Conservation (phyloP, 2,797 vertebrate species). For the Tarsius wallacei region DNA sequence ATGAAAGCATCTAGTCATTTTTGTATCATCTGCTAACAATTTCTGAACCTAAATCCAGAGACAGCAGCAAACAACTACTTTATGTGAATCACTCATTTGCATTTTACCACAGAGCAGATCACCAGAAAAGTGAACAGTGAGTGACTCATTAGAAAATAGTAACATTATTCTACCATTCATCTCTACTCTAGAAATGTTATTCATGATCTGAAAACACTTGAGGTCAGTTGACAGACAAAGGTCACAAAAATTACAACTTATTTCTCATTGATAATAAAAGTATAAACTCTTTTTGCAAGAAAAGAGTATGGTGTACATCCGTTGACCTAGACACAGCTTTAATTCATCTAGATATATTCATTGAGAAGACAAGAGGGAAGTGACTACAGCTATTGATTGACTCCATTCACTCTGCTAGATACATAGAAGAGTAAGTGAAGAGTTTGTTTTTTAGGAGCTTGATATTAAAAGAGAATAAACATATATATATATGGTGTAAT, state of each 20-base stretch:
- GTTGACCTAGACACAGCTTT: not conserved
- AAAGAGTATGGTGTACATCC: not conserved
- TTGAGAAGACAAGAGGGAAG: not conserved
- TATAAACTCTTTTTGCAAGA: not conserved
- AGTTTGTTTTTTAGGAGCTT: not conserved
- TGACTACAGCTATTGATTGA: not conserved
- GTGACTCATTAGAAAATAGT: conserved; percentile 46
- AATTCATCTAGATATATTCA: not conserved
- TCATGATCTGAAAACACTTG: not conserved
- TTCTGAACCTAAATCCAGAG: conserved; percentile 19
- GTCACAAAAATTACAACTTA: not conserved
- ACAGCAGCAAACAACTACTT: not conserved
- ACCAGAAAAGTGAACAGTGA: not conserved
- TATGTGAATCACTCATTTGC: conserved; percentile 3
- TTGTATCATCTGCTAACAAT: not conserved
- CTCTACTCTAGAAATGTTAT: not conserved
- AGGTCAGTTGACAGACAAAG: not conserved
- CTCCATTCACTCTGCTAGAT: not conserved
- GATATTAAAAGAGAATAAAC: not conserved
- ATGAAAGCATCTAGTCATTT: not conserved
- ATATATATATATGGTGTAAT: not conserved
- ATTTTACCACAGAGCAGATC: not conserved
- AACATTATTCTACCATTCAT: not conserved
- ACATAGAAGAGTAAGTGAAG: not conserved
- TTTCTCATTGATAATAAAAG: conserved; percentile 62